Conservation (phyloP, 2,888 invertebrate genomes). For the Tanaodytes sp. region DNA sequence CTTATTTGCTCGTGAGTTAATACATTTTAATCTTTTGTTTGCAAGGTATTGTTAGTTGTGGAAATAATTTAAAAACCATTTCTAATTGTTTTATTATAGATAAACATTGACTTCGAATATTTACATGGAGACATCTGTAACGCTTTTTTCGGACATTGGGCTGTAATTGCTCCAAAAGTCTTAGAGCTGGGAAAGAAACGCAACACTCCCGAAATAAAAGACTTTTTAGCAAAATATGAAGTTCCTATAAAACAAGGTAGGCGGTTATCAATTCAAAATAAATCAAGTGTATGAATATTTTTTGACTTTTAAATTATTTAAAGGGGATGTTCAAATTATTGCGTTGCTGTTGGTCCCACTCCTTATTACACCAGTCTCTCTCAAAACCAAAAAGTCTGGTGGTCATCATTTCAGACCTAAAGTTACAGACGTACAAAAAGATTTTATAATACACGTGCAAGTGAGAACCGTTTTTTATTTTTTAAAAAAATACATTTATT, state of each 20-base stretch:
- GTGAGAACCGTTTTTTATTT: no score
- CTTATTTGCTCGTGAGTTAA: neutral
- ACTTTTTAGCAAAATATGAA: neutral
- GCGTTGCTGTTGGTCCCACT: neutral
- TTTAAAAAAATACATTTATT: no score
- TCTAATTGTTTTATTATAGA: no score
- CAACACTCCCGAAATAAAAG: neutral
- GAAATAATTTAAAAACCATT: no score
- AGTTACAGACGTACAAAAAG: neutral
- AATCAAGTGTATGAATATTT: no score
- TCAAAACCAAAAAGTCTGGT: neutral
- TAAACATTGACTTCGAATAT: no score
- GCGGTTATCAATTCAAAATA: neutral
- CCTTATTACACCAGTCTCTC: neutral
- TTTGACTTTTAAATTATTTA: no score
- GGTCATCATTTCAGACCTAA: neutral
- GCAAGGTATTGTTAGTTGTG: no score
- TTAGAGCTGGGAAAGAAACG: neutral
- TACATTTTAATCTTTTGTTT: neutral
- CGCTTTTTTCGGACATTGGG: neutral
- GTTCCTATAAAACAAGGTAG: neutral
- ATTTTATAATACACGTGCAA: neutral
- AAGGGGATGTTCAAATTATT: neutral
- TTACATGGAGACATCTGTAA: neutral
- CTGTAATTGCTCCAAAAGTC: neutral